Percentiles rank a stretch among this genome's conserved stretches.
These are phyloP conservation scores for Aegypius monachus DNA, from an alignment of 2,113 vertebrate genomes.

Conservation along the genomic window DNA sequence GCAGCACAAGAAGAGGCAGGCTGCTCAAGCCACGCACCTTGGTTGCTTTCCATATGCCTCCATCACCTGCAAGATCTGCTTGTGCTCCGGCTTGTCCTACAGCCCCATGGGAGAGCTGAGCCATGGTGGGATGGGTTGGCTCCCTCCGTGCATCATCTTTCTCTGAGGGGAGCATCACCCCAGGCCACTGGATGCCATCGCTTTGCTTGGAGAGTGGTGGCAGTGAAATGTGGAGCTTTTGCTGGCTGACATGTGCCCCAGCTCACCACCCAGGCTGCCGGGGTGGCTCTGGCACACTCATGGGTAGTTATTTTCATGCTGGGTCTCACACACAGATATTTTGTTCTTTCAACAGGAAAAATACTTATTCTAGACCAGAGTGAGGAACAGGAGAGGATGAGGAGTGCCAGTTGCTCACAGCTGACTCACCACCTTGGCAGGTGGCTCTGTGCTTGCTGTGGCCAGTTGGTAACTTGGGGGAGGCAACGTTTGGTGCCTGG, in stretches of 20 bases:
- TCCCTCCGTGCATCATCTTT: rapidly evolving
- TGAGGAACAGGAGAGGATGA: neutral
- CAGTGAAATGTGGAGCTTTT: neutral
- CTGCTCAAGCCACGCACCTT: neutral
- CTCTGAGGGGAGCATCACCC: rapidly evolving
- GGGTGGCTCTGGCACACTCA: neutral
- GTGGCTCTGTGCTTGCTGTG: neutral
- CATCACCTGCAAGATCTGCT: neutral
- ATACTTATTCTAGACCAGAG: neutral
- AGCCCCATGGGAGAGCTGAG: neutral
- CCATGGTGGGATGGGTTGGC: rapidly evolving
- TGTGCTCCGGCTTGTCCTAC: neutral
- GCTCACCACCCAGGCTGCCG: rapidly evolving
- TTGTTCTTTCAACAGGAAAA: neutral
- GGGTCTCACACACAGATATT: neutral
- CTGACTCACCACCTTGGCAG: neutral
- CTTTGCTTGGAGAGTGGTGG: neutral
- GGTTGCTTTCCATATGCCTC: neutral
- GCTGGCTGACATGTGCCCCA: rapidly evolving
- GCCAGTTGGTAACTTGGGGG: rapidly evolving
- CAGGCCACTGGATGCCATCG: neutral
- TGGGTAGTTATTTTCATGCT: neutral
- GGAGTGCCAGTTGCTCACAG: neutral
- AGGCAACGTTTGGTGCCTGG: neutral
- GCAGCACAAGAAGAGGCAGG: neutral